These are phyloP conservation scores for Adineta ricciae DNA, from an alignment of 2,888 invertebrate species.

Conservation along the genomic window DNA sequence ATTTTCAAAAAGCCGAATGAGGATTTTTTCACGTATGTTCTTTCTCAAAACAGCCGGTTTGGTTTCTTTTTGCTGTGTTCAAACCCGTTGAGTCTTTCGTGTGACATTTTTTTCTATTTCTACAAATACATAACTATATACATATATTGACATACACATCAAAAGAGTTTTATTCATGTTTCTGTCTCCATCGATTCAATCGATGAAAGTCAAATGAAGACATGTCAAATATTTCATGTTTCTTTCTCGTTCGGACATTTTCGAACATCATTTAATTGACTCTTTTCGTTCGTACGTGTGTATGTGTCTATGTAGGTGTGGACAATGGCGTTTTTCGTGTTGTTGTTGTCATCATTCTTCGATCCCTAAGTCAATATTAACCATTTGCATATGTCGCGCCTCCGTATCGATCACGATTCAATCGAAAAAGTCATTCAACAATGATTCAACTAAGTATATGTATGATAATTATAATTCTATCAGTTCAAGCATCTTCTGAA, in stretches of 20 bases:
- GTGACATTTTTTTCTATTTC: not conserved
- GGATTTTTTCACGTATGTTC: not conserved
- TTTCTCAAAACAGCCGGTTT: not conserved
- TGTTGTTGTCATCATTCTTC: not conserved
- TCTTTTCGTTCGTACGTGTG: not conserved
- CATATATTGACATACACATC: not conserved
- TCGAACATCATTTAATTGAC: not conserved
- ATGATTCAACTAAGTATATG: not conserved
- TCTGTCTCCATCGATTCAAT: not conserved
- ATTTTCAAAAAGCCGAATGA: not conserved
- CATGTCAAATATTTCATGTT: not conserved
- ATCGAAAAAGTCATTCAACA: not conserved
- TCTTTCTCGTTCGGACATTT: not conserved
- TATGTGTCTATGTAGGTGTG: constrained; percentile 1
- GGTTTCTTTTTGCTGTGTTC: not conserved
- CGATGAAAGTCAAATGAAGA: not conserved
- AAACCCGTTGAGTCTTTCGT: not conserved
- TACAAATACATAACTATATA: not conserved
- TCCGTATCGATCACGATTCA: not conserved
- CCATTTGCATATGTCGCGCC: not conserved
- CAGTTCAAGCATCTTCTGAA: too few species aligned
- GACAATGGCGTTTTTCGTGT: not conserved
- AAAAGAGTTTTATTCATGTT: not conserved
- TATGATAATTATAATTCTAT: not conserved
- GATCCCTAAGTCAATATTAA: not conserved